Evolutionary conservation across 2,888 invertebrate species (phyloP).

Genomic region (Incurvaria masculella): DNA sequence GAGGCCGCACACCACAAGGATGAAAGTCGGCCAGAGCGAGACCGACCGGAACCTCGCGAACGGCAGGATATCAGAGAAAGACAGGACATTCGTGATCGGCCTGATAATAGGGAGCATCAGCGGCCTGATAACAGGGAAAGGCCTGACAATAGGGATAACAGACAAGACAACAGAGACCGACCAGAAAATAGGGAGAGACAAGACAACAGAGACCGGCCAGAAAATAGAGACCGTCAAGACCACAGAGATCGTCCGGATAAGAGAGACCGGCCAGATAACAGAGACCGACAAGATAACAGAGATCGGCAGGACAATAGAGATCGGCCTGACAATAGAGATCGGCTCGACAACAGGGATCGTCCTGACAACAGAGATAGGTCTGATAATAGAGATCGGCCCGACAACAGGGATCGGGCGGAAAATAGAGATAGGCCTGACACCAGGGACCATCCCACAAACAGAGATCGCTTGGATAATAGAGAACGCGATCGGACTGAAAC

Average conservation of each 20-base stretch:
- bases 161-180: slow-evolving; percentile 22
- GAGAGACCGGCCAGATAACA: slow-evolving; percentile 23
- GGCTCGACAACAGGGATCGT: slow-evolving; percentile 32
- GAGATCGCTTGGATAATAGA: slow-evolving; percentile 22
- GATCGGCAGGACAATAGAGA: slow-evolving; percentile 20
- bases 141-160: not conserved
- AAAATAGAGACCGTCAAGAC: slow-evolving; percentile 24
- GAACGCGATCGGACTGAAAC: slow-evolving; percentile 5
- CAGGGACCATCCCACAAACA: slow-evolving; percentile 3
- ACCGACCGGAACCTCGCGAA: slow-evolving; percentile 11
- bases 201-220: slow-evolving; percentile 18
- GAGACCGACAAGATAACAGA: slow-evolving; percentile 17
- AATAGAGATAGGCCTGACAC: slow-evolving; percentile 25
- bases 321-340: slow-evolving; percentile 21
- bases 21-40: slow-evolving; percentile 17
- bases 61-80: slow-evolving; percentile 26
- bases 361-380: slow-evolving; percentile 21
- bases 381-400: slow-evolving; percentile 19
- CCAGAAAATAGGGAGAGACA: not conserved
- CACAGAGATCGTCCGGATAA: slow-evolving; percentile 18
- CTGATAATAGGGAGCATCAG: slow-evolving; percentile 28
- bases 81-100: slow-evolving; percentile 20
- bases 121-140: slow-evolving; percentile 20
- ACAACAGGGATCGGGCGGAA: slow-evolving; percentile 18
- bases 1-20: slow-evolving; percentile 31